Base-by-base conservation (phyloP, 2,888 invertebrate species). In the Scaptomyza tumidula region DNA sequence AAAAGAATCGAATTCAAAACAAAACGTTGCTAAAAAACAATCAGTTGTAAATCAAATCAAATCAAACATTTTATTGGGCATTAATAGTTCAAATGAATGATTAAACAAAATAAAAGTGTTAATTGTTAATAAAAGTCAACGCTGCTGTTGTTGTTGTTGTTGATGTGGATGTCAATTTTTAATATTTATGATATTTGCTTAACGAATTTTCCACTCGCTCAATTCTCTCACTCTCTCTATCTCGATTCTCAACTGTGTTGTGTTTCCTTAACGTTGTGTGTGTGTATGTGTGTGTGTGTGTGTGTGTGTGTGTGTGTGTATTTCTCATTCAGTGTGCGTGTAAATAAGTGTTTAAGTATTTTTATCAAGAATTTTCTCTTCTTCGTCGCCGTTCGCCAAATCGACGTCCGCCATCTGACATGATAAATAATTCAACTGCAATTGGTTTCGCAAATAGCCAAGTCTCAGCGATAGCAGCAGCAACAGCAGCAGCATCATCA, bases 341-440 rank as follows among this genome's bases (percentile, higher is more conserved):
- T 73, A 66, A 64, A 77, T 82, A 83, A 83, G 76, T 84, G 83
- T 83, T 76, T 78, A 86, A 86, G 72, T 81, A 84, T 84, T 84
- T 84, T 84, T 84, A 83, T 84, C 79, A 84, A 84, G 86, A 86
- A 86, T 84, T 85, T 75, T 82, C 71, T 78, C 79, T 84, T 82
- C 80, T 84, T 75, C 81, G 71, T 50, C 56, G 37, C 46, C 53
- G 37, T 35, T 44, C 53, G 56, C 46, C 63, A 37, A 37, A 37
- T 39, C 37, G 37, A n/a, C 37, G 53, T 58, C 9, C 56, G 56
- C 56, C 78, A 71, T 79, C 80, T 88, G 86, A 78, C 78, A 89
- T 89, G 89, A 80, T 84, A 79, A 89, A 86, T 89, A 88, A 88
- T 82, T 86, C 88, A 78, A 75, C 89, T 74, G 75, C 80, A 78